These are phyloP conservation scores for Pantala flavescens DNA, from an alignment of 1,140 invertebrate species.

Conservation along the genomic window DNA sequence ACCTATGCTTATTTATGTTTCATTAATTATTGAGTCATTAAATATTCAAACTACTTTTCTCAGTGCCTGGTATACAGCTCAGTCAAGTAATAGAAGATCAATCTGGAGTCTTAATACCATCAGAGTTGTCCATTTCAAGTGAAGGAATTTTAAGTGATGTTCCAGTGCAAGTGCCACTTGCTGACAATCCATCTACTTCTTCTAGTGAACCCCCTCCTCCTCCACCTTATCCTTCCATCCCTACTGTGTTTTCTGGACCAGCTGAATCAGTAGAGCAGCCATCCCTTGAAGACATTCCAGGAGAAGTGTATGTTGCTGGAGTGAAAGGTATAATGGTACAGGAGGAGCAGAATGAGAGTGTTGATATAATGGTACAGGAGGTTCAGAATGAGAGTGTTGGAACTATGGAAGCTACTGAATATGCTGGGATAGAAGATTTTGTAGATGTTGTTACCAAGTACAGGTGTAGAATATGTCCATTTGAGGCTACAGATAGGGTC, in stretches of 20 bases:
- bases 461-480: slow-evolving; percentile 35
- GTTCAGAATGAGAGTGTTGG: no score
- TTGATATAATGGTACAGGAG: background rate
- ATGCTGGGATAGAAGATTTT: slow-evolving; percentile 25
- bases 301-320: background rate
- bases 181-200: background rate
- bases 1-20: no score
- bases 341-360: background rate
- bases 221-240: background rate
- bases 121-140: background rate
- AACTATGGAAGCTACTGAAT: background rate
- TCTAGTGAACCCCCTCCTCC: background rate
- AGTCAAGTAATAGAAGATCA: background rate
- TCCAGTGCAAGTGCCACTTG: background rate
- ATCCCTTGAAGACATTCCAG: background rate
- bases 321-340: background rate
- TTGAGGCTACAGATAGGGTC: slow-evolving; percentile 31
- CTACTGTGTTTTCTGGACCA: background rate
- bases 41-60: background rate
- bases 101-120: background rate
- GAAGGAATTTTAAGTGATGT: background rate
- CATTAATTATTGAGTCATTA: no score
- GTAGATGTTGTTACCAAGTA: slow-evolving; percentile 34
- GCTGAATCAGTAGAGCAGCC: background rate
- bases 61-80: background rate